phyloP scores from a whole-genome alignment of 2,888 invertebrate genomes.

The Ormyrus pomaceus region DNA sequence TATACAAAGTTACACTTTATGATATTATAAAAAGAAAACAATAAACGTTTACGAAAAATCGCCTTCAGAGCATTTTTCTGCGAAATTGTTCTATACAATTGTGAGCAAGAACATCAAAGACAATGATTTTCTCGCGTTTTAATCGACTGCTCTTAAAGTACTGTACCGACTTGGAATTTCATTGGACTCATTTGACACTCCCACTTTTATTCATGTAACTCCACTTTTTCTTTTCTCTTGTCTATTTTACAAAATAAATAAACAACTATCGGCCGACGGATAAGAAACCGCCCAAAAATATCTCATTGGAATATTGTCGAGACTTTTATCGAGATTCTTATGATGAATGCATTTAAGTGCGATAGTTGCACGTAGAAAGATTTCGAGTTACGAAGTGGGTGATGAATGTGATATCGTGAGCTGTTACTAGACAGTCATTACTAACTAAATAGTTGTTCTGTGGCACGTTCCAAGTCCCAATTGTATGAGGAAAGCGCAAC shows the following conservation, averaged over 20 bases:
- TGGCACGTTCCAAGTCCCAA: conserved; percentile 95
- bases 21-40: conserved; percentile 56
- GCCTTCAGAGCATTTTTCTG: conserved; percentile 43
- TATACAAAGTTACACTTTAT: conserved; percentile 57
- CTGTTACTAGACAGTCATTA: conserved; percentile 67
- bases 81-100: conserved; percentile 53
- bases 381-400: conserved; percentile 60
- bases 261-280: conserved; percentile 61
- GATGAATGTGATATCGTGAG: conserved; percentile 61
- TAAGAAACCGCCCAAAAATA: conserved; percentile 52
- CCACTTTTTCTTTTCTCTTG: conserved; percentile 61
- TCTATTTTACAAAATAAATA: conserved; percentile 68
- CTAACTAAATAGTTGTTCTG: conserved; percentile 92
- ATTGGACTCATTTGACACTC: conserved; percentile 43
- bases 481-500: conserved; percentile 94
- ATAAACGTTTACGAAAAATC: conserved; percentile 50
- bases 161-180: conserved; percentile 53
- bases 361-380: conserved; percentile 45
- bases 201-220: conserved; percentile 37
- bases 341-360: conserved; percentile 60
- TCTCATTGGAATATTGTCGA: conserved; percentile 63
- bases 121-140: conserved; percentile 49
- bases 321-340: conserved; percentile 62
- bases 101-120: conserved; percentile 42
- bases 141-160: conserved; percentile 53